Evolutionary conservation across 2,113 vertebrate genomes (phyloP).

Genomic region (Proterorhinus semilunaris): DNA sequence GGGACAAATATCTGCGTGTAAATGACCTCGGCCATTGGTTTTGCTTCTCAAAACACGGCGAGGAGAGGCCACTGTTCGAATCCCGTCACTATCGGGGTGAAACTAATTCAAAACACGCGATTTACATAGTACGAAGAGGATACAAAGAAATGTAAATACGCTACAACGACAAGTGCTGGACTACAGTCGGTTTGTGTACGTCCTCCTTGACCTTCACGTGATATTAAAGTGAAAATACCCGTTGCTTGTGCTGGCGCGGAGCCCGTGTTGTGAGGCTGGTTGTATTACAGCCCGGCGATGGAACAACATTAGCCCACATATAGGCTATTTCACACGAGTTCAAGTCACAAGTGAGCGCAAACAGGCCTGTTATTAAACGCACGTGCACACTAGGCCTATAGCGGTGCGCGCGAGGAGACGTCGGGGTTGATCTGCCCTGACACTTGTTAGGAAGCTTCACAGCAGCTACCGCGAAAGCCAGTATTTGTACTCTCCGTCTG

Average conservation of each 20-base stretch:
- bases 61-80: too few species aligned
- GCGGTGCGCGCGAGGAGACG: conserved; percentile 1
- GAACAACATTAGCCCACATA: conserved; percentile 4
- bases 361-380: conserved; percentile 11
- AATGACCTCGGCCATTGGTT: too few species aligned
- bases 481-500: conserved; percentile 24
- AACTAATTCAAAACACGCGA: neutral
- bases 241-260: neutral
- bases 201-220: conserved; percentile 1
- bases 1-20: too few species aligned
- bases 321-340: conserved; percentile 7
- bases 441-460: conserved; percentile 52
- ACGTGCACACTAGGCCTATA: neutral
- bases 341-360: conserved; percentile 17
- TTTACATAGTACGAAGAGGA: conserved; percentile 1
- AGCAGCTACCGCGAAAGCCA: conserved; percentile 29
- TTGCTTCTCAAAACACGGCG: too few species aligned
- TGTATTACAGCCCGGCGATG: neutral
- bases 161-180: neutral
- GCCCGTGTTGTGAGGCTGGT: neutral
- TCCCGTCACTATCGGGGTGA: neutral
- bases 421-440: conserved; percentile 46
- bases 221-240: neutral
- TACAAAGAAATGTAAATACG: conserved; percentile 4
- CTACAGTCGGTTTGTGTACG: neutral